A percentile compares a stretch with the other conserved stretches of the same genome.
phyloP scores from a whole-genome alignment of 2,113 vertebrate species.

The Prunella himalayana region DNA sequence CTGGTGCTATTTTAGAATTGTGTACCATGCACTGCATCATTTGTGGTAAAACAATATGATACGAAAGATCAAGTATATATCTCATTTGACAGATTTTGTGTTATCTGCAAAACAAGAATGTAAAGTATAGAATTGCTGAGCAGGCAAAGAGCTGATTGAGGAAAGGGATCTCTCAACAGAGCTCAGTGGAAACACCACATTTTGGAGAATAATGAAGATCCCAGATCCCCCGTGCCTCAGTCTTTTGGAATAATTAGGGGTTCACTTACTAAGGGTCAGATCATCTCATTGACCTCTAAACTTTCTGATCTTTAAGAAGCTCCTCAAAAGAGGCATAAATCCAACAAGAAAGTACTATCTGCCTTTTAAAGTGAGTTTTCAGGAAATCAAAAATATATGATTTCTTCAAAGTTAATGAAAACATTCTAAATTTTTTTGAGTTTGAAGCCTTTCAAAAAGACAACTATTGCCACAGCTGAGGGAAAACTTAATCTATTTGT shows the following conservation, averaged over 20 bases:
- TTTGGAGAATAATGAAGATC: constrained; percentile 13
- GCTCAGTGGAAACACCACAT: background rate
- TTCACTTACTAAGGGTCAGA: constrained; percentile 42
- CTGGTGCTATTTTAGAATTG: background rate
- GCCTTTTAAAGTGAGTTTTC: background rate
- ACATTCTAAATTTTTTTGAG: background rate
- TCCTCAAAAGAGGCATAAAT: background rate
- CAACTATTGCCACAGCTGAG: background rate
- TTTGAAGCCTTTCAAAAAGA: background rate
- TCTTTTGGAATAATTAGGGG: constrained; percentile 23
- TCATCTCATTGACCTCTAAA: background rate
- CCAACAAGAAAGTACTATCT: background rate
- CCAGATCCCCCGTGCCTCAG: background rate
- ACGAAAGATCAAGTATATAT: background rate
- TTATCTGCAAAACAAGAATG: background rate
- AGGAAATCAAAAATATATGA: background rate
- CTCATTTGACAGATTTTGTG: background rate
- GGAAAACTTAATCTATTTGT: background rate
- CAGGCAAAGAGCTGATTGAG: constrained; percentile 9
- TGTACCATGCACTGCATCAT: background rate
- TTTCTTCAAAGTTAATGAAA: background rate
- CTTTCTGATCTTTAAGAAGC: constrained; percentile 34
- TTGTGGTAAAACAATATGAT: background rate
- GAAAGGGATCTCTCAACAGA: constrained; percentile 55
- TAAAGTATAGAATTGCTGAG: background rate